A percentile compares a stretch with the other conserved stretches of the same genome.
Conservation (phyloP, 2,797 vertebrate genomes). For the Ptychobarbus kaznakovi region DNA sequence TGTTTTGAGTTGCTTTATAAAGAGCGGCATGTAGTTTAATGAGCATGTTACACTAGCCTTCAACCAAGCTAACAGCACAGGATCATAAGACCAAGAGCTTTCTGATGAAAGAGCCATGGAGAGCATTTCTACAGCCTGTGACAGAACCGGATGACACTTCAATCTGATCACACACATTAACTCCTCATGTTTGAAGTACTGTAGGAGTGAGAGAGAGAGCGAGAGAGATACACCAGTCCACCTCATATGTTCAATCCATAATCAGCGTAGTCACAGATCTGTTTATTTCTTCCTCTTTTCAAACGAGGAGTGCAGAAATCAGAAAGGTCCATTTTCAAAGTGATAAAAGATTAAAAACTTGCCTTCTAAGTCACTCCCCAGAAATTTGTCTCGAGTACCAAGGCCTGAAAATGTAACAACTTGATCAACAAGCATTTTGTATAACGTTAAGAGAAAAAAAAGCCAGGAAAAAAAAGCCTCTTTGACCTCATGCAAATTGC, state of each 20-base stretch:
- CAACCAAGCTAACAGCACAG: constrained; percentile 59
- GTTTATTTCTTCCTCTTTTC: constrained; percentile 14
- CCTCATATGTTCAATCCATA: constrained; percentile 69
- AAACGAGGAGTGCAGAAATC: not conserved
- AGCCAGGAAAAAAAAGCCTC: not conserved
- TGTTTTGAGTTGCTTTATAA: constrained; percentile 35
- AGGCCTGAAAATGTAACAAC: not conserved
- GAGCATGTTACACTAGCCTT: constrained; percentile 66
- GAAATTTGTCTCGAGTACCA: not conserved
- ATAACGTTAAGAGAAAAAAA: not conserved
- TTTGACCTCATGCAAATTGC: constrained; percentile 42
- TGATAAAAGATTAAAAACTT: constrained; percentile 10
- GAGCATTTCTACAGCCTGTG: constrained; percentile 74
- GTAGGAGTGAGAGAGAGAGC: constrained; percentile 50
- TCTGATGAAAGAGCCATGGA: constrained; percentile 74
- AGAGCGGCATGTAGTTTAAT: constrained; percentile 65
- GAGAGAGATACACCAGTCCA: constrained; percentile 40
- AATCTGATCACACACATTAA: constrained; percentile 58
- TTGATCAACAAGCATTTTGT: constrained; percentile 18
- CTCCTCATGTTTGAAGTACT: constrained; percentile 38
- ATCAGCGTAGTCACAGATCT: constrained; percentile 66
- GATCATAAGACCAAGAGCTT: constrained; percentile 64
- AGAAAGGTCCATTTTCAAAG: constrained; percentile 33
- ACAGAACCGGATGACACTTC: constrained; percentile 77
- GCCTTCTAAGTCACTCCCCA: constrained; percentile 7